Evolutionary conservation across 2,888 invertebrate genomes (phyloP).

Genomic region (Ichneumoninae sp.): DNA sequence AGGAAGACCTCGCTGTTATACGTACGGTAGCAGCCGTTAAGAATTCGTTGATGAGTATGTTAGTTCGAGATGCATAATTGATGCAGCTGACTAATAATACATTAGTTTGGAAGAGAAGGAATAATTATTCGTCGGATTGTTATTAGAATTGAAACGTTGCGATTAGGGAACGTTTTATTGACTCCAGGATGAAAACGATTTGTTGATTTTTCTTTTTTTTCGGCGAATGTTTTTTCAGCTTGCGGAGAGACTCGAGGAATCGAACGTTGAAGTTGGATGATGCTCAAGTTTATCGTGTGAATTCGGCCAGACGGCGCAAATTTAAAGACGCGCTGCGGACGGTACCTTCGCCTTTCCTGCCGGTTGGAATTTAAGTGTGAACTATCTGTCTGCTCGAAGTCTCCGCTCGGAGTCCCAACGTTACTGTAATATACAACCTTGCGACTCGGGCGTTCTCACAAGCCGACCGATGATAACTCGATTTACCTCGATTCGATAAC

Average conservation of each 20-base stretch:
- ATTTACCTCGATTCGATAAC: background rate
- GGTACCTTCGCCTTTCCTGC: slow-evolving; percentile 57
- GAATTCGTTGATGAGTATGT: slow-evolving; percentile 5
- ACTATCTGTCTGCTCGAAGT: slow-evolving; percentile 71
- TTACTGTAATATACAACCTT: slow-evolving; percentile 41
- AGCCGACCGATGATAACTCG: background rate
- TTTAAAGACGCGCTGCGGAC: slow-evolving; percentile 58
- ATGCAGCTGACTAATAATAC: background rate
- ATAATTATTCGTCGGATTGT: background rate
- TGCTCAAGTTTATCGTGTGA: slow-evolving; percentile 77
- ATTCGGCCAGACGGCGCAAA: slow-evolving; percentile 71
- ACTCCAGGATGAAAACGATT: background rate
- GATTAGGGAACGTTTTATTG: background rate
- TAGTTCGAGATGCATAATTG: slow-evolving; percentile 20
- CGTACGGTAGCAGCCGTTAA: background rate
- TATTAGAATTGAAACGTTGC: background rate
- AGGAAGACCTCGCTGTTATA: background rate
- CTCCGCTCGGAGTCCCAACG: slow-evolving; percentile 60
- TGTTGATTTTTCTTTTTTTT: background rate
- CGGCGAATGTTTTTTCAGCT: background rate
- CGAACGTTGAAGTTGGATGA: slow-evolving; percentile 37
- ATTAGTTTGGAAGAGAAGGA: background rate
- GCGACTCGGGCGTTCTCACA: slow-evolving; percentile 44
- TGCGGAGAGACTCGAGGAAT: slow-evolving; percentile 9
- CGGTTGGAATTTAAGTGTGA: slow-evolving; percentile 62